Base-by-base conservation (phyloP, 2,888 invertebrate genomes). In the Heteromyza rotundicornis region DNA sequence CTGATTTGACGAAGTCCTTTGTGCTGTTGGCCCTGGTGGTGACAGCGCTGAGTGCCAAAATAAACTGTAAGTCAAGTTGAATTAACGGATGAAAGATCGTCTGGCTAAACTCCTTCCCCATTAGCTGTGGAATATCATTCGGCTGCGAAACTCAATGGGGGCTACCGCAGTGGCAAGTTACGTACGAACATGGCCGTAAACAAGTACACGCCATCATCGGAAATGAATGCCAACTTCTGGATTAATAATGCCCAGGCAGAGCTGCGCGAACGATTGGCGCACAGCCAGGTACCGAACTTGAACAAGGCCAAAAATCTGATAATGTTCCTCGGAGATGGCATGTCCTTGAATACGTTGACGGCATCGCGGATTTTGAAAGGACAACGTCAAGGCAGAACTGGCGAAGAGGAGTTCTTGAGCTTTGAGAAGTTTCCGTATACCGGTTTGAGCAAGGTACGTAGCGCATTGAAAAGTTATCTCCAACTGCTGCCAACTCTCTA, bases 281-380 rank as follows among this genome's bases (percentile, higher is more conserved):
- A n/a, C 16, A n/a, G 5, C 14, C 8, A 40, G 40, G 3, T 3
- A n/a, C 40, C 14, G 3, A 40, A 40, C n/a, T 40, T 40, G 40
- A 40, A 40, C n/a, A 40, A 40, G 55, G 90, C 91, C 0, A 90
- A 89, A 79, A 95, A 94, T 80, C 86, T 93, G 0, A 92, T 95
- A 63, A 77, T 94, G 53, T 94, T 94, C 76, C 84, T 95, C 3
- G 95, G 95, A 0, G 95, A 95, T 76, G 95, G 95, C 2, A 93
- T 95, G 94, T 92, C 93, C 12, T 84, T 94, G 61, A 86, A 92
- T 0, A 95, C 95, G 0, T 78, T 93, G 53, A 89, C 91, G 0
- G 94, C 93, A 0, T 88, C 92, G 0, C 85, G 95, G 65, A 89
- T 88, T 0, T 90, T 90, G 74, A 84, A 90, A 1, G 93, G 92